Evolutionary conservation across 1,140 invertebrate species (phyloP).

Genomic region (Tetraneura akinire): DNA sequence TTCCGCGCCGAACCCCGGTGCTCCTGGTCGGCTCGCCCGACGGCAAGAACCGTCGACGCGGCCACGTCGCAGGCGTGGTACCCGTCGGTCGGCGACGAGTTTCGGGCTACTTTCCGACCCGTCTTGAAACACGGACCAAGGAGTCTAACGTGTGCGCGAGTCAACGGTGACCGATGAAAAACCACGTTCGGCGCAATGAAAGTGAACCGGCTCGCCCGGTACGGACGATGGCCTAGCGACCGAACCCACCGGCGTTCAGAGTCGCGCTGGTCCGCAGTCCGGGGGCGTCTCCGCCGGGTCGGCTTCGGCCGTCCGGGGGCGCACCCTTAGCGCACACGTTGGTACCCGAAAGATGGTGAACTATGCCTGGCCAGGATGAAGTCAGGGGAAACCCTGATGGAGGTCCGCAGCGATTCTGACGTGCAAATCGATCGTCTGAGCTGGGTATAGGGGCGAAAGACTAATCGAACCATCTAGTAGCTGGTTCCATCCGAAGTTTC

Average conservation of each 20-base stretch:
- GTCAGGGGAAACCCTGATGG: conserved; percentile 86
- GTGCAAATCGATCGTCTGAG: conserved; percentile 90
- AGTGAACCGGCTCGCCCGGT: conserved; percentile 62
- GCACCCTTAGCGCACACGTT: conserved; percentile 73
- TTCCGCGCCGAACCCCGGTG: conserved; percentile 22
- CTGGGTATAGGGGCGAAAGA: conserved; percentile 91
- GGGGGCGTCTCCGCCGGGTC: conserved; percentile 1
- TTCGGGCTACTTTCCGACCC: conserved; percentile 73
- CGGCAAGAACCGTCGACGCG: conserved; percentile 58
- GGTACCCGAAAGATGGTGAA: conserved; percentile 89
- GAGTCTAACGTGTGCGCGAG: conserved; percentile 83
- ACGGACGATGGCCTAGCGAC: conserved; percentile 32
- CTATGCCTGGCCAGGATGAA: conserved; percentile 85
- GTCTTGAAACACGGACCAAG: conserved; percentile 95
- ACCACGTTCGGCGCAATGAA: conserved; percentile 66
- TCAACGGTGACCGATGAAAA: conserved; percentile 64
- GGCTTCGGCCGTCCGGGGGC: conserved; percentile 57
- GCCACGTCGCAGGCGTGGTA: conserved; percentile 61
- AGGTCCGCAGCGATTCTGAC: conserved; percentile 85
- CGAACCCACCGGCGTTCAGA: conserved; percentile 39
- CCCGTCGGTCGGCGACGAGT: conserved; percentile 62
- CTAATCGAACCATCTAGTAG: conserved; percentile 91
- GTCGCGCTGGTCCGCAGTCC: conserved; percentile 38
- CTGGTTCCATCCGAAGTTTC: conserved; percentile 89
- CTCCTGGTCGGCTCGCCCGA: conserved; percentile 57